Evolutionary conservation across 2,113 vertebrate genomes (phyloP).

Genomic region (Nesospiza acunhae): DNA sequence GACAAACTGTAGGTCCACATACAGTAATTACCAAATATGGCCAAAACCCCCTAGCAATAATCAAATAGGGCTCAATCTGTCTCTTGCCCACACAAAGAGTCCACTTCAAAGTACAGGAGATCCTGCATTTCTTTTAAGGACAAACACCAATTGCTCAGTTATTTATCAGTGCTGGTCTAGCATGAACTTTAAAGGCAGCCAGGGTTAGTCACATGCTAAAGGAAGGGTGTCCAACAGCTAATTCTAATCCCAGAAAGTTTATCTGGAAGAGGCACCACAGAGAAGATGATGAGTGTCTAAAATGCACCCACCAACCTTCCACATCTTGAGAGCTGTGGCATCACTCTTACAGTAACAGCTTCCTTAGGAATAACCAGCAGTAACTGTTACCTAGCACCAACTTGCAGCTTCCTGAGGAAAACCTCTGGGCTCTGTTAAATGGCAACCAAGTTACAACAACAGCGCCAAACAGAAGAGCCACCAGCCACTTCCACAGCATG

Average conservation of each 20-base stretch:
- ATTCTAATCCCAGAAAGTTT: background rate
- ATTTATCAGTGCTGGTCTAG: slow-evolving; percentile 38
- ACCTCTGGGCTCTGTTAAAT: background rate
- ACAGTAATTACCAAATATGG: slow-evolving; percentile 29
- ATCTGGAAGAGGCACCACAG: background rate
- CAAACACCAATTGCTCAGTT: background rate
- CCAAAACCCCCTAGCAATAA: background rate
- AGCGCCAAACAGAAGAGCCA: background rate
- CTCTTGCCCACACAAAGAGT: background rate
- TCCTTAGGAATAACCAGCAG: background rate
- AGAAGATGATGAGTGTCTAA: background rate
- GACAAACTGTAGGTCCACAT: background rate
- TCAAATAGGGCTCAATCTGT: background rate
- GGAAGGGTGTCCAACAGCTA: background rate
- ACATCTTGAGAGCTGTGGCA: background rate
- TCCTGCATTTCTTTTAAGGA: background rate
- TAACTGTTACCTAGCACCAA: slow-evolving; percentile 25
- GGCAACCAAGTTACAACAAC: background rate
- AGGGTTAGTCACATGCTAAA: background rate
- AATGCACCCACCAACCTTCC: background rate
- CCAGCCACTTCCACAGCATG: background rate
- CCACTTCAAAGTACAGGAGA: background rate
- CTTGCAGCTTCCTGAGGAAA: background rate
- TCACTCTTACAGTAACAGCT: background rate
- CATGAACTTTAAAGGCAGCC: slow-evolving; percentile 18